These are phyloP conservation scores for Steatocranus sp. DNA, from an alignment of 2,797 vertebrate species.

Conservation along the genomic window DNA sequence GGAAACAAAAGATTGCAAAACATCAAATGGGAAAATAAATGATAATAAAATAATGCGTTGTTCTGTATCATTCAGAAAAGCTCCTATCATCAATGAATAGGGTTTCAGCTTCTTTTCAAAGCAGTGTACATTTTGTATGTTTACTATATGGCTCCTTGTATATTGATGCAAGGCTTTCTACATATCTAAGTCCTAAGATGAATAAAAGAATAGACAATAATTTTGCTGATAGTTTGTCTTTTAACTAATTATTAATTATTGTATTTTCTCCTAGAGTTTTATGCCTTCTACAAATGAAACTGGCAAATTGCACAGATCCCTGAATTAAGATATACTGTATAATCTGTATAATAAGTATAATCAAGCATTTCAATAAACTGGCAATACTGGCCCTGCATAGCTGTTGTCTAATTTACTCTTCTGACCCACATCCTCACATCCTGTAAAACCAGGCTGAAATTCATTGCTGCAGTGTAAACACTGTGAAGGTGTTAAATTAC, in stretches of 20 bases:
- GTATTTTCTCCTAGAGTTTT: neutral
- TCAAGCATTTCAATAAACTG: conserved; percentile 5
- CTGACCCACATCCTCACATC: conserved; percentile 6
- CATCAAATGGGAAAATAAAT: neutral
- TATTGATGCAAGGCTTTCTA: neutral
- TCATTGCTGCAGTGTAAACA: conserved; percentile 35
- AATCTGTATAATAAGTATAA: neutral
- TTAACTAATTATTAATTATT: neutral
- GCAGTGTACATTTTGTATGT: neutral
- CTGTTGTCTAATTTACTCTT: conserved; percentile 14
- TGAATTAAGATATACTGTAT: neutral
- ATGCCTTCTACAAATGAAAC: neutral
- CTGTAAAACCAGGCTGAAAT: conserved; percentile 20
- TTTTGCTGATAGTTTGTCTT: neutral
- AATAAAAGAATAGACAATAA: neutral
- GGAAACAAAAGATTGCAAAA: neutral
- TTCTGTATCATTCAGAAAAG: neutral
- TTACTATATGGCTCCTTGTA: neutral
- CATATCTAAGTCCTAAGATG: neutral
- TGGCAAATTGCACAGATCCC: neutral
- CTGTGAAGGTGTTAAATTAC: conserved; percentile 57
- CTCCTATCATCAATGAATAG: neutral
- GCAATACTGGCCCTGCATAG: neutral
- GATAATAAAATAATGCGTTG: neutral
- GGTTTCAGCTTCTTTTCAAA: neutral